phyloP scores from a whole-genome alignment of 2,113 vertebrate species.

The Phylloscopus trochilus region DNA sequence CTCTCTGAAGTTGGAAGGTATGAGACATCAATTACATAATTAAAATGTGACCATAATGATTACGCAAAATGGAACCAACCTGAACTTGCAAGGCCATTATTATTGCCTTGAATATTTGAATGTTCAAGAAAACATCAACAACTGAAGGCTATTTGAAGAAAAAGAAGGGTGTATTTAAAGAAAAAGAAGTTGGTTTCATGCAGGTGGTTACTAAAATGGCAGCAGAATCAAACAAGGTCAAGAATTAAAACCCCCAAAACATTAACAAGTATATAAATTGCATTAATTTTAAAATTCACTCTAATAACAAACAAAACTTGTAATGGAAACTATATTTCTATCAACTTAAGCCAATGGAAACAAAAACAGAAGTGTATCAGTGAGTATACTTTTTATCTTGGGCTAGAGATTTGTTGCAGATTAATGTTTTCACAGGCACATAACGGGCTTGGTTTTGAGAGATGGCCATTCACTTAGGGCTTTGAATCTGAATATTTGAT shows the following conservation, averaged over 20 bases:
- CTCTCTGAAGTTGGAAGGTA: not conserved
- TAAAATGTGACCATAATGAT: not conserved
- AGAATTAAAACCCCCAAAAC: not conserved
- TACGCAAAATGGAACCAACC: not conserved
- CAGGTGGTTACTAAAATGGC: not conserved
- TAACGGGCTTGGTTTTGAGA: not conserved
- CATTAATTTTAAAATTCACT: slow-evolving; percentile 23
- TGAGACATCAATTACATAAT: not conserved
- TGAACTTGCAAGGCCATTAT: slow-evolving; percentile 2
- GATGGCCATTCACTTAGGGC: not conserved
- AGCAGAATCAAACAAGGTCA: not conserved
- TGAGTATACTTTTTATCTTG: not conserved
- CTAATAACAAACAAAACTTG: not conserved
- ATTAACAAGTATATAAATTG: slow-evolving; percentile 14
- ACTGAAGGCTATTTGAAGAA: not conserved
- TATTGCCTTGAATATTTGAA: not conserved
- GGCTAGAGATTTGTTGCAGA: not conserved
- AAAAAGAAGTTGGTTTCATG: not conserved
- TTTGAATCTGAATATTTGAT: not conserved
- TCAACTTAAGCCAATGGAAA: not conserved
- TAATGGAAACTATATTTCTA: slow-evolving; percentile 22
- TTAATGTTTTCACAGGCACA: not conserved
- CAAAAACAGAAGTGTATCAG: not conserved
- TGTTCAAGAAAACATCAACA: not conserved
- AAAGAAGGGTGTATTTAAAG: not conserved